Base-by-base conservation (phyloP, 1,140 invertebrate species). In the Ylistrum balloti region DNA sequence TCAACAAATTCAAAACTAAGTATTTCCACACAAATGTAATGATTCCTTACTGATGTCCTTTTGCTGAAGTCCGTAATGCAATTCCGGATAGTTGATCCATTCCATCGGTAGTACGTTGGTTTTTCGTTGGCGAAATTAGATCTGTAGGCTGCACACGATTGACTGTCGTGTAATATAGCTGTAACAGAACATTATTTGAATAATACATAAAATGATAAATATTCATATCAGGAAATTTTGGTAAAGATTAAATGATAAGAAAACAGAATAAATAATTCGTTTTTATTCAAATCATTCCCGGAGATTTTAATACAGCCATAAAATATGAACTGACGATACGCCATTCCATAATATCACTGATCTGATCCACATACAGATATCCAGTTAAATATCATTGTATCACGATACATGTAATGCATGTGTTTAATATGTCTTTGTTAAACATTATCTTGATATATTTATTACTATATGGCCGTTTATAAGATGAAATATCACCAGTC, bases 81-180 rank as follows among this genome's bases (percentile, higher is more conserved):
- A n/a, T 74, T 74, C 56, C 56, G 22, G 5, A 74, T 74, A n/a
- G 9, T 74, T n/a, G 56, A 74, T 74, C 56, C 56, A 74, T 74
- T 74, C 56, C 56, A 74, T 74, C 56, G 9, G 22, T 74, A 74
- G 13, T 74, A 74, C 1, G 56, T 74, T 11, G 56, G 22, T n/a
- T 74, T 74, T 74, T 74, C 56, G 56, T 74, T 74, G 56, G 56
- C 56, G 56, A 74, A 74, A 74, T 74, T 74, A 28, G 56, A 74
- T 74, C 56, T 74, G 17, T 74, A 74, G 22, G 56, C 56, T n/a
- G n/a, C 3, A 74, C 56, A 74, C 13, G 56, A 74, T 9, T 74
- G 22, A 9, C 56, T 74, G 56, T 74, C 13, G 17, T 74, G 11
- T 74, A 74, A 74, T 74, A 74, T 28, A 74, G 56, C 56, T 74